Evolutionary conservation across 2,888 invertebrate genomes (phyloP), one percentile per base, ranked within the genome.

Genomic region (Sphaeridia pumilis): DNA sequence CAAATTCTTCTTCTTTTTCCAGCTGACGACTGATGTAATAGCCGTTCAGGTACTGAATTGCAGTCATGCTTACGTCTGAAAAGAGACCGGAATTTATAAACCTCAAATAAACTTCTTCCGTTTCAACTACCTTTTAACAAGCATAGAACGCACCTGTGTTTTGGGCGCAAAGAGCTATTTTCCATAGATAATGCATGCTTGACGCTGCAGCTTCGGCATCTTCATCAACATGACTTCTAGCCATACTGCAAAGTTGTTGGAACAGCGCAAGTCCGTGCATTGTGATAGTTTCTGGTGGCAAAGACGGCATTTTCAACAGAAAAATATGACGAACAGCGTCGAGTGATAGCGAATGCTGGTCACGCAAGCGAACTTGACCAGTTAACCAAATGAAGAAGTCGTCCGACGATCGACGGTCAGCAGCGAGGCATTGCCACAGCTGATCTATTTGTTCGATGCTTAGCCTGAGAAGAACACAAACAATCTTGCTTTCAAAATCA

Each of bases 171-270:
- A 94, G 74, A 0, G 93, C 93, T 57, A 94, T 90, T 70, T 87
- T 87, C 92, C 93, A 94, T 63, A 93, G 74, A 66, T 92, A 89
- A 70, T 88, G 87, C 86, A 93, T 92, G 14, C 89, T 90, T 14
- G 87, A 78, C 26, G 82, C 80, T 7, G 63, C 59, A 22, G 70
- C 71, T 71, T 83, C 82, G 27, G 70, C 69, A 56, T 72, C 64
- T 49, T 65, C 59, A 34, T 60, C 58, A 1, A 58, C 60, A 2
- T 59, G 54, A 27, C 57, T 69, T 45, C 88, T 79, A 0, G 90
- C 87, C 61, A 92, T 73, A 69, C 84, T 87, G 67, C 89, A 90
- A 46, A 93, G 73, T 69, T 93, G 90, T 70, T 93, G 92, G 69
- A 92, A 90, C 31, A 93, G 73, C 64, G 86, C 87, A 20, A 94